Percentiles rank a stretch among this genome's conserved stretches.
Evolutionary conservation across 2,888 invertebrate genomes (phyloP).

Genomic region (Gnatocerus cornutus): DNA sequence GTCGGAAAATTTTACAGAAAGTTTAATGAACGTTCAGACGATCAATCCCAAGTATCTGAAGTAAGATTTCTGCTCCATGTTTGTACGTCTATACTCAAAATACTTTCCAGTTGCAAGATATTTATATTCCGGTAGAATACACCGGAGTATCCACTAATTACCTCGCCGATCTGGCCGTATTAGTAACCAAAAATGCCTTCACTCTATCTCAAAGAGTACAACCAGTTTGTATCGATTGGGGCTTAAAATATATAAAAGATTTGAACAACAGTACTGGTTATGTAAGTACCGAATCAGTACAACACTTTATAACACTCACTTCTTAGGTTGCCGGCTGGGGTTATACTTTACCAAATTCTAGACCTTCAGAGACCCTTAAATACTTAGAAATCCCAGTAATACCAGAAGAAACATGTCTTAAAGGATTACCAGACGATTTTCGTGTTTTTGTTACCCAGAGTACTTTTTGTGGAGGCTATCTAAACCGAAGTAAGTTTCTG

Average conservation of each 20-base stretch:
- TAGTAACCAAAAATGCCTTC: conserved; percentile 61
- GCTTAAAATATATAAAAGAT: conserved; percentile 1
- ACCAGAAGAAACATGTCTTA: conserved; percentile 30
- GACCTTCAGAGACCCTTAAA: conserved; percentile 7
- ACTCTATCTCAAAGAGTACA: conserved; percentile 62
- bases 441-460: conserved; percentile 42
- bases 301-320: too few relatives aligned
- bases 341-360: conserved; percentile 8
- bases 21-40: conserved; percentile 52
- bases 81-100: neutral
- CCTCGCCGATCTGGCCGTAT: conserved; percentile 64
- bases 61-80: conserved; percentile 22
- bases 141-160: conserved; percentile 6
- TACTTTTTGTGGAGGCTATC: conserved; percentile 55
- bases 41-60: conserved; percentile 47
- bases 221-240: conserved; percentile 53
- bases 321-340: conserved; percentile 31
- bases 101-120: conserved; percentile 27
- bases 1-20: conserved; percentile 59
- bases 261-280: neutral
- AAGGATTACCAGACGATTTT: conserved; percentile 48
- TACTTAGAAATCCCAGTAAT: conserved; percentile 49
- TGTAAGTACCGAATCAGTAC: too few relatives aligned
- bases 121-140: conserved; percentile 10
- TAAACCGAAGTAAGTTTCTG: neutral